These are phyloP conservation scores for Cylas formicarius DNA, from an alignment of 1,140 invertebrate genomes.

Conservation along the genomic window DNA sequence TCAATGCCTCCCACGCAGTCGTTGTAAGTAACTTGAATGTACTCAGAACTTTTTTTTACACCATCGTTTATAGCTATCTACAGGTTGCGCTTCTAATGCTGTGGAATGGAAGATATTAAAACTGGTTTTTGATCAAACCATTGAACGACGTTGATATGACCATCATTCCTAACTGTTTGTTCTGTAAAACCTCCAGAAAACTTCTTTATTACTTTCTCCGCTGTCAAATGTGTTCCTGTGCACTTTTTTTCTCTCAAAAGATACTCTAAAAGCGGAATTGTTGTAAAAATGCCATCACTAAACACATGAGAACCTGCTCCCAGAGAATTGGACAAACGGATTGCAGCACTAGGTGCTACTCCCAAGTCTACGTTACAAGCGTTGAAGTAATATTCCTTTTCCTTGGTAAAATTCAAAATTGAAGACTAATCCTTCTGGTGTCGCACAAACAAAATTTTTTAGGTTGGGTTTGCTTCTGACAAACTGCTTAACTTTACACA, in stretches of 20 bases:
- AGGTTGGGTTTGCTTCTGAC: slow-evolving; percentile 21
- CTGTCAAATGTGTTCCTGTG: slow-evolving; percentile 13
- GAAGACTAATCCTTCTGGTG: slow-evolving; percentile 14
- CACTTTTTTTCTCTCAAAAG: slow-evolving; percentile 7
- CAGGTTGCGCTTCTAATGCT: slow-evolving; percentile 11
- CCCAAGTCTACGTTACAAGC: slow-evolving; percentile 8
- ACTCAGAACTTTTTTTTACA: slow-evolving; percentile 33
- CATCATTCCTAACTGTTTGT: slow-evolving; percentile 11
- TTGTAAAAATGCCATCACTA: slow-evolving; percentile 19
- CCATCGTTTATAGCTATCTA: slow-evolving; percentile 28
- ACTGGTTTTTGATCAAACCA: slow-evolving; percentile 21
- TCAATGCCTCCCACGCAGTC: slow-evolving; percentile 42
- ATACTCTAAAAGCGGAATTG: slow-evolving; percentile 13
- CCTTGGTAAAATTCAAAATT: slow-evolving; percentile 22
- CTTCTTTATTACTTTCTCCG: slow-evolving; percentile 14
- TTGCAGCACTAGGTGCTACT: slow-evolving; percentile 14
- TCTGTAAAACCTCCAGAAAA: slow-evolving; percentile 11
- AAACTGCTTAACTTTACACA: slow-evolving; percentile 20
- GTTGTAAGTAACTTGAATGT: slow-evolving; percentile 39
- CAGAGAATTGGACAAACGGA: slow-evolving; percentile 11
- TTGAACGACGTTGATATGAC: slow-evolving; percentile 19
- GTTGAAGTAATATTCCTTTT: slow-evolving; percentile 10
- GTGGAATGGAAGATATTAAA: slow-evolving; percentile 20
- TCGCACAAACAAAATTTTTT: slow-evolving; percentile 21
- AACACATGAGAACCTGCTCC: slow-evolving; percentile 11